Evolutionary conservation across 2,113 vertebrate species (phyloP).

Genomic region (Ariopsis seemanni): DNA sequence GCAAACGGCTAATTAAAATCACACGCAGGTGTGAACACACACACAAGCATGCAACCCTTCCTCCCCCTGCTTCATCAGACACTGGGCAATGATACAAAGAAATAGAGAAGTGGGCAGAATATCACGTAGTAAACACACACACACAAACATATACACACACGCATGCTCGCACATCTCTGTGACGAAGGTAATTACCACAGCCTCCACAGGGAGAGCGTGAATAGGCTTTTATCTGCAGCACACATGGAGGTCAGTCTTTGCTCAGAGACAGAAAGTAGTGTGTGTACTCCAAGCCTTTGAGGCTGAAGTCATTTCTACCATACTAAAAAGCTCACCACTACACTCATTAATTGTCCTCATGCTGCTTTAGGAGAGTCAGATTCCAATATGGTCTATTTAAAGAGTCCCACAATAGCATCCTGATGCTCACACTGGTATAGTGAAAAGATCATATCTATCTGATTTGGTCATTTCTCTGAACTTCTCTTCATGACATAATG

Average conservation of each 20-base stretch:
- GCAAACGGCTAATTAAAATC: slow-evolving; percentile 39
- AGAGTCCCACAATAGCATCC: slow-evolving; percentile 1
- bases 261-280: slow-evolving; percentile 18
- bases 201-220: slow-evolving; percentile 37
- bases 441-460: slow-evolving; percentile 7
- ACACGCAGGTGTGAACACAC: slow-evolving; percentile 40
- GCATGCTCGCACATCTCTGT: slow-evolving; percentile 1
- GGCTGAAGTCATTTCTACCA: slow-evolving; percentile 5
- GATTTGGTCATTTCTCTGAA: slow-evolving; percentile 15
- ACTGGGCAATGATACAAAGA: slow-evolving; percentile 18
- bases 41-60: slow-evolving; percentile 25
- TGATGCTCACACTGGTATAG: not conserved
- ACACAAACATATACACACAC: not conserved
- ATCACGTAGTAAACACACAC: slow-evolving; percentile 21
- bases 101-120: slow-evolving; percentile 32
- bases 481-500: slow-evolving; percentile 19
- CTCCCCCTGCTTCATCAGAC: not conserved
- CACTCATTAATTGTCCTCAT: slow-evolving; percentile 14
- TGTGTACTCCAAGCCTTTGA: slow-evolving; percentile 25
- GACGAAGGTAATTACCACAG: slow-evolving; percentile 41
- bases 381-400: slow-evolving; percentile 10
- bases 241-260: slow-evolving; percentile 42
- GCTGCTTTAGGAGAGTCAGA: slow-evolving; percentile 12
- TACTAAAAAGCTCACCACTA: slow-evolving; percentile 29
- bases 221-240: slow-evolving; percentile 40